These are phyloP conservation scores for Cantharis lateralis DNA, from an alignment of 2,888 invertebrate species.

Conservation along the genomic window DNA sequence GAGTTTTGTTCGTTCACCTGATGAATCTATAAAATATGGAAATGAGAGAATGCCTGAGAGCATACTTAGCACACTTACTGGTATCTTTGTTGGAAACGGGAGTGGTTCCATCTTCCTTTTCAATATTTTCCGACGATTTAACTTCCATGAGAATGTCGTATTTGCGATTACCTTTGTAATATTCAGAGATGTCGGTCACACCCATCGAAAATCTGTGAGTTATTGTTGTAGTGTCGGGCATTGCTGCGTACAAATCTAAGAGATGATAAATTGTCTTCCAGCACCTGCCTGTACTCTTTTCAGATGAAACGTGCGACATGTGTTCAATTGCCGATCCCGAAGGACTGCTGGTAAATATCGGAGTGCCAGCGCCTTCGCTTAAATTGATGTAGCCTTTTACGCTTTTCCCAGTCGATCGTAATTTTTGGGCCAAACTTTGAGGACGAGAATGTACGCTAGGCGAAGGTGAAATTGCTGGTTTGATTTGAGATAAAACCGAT, in stretches of 20 bases:
- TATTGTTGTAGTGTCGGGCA: constrained; percentile 94
- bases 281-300: constrained; percentile 67
- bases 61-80: constrained; percentile 43
- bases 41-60: not conserved
- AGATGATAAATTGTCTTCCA: constrained; percentile 95
- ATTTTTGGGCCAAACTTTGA: constrained; percentile 86
- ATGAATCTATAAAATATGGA: constrained; percentile 53
- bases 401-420: constrained; percentile 82
- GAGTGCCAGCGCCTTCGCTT: constrained; percentile 74
- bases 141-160: constrained; percentile 62
- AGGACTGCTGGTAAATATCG: constrained; percentile 68
- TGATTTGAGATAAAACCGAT: constrained; percentile 49
- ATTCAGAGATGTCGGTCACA: constrained; percentile 70
- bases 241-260: constrained; percentile 89
- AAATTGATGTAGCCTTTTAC: constrained; percentile 85
- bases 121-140: constrained; percentile 62
- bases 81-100: constrained; percentile 21
- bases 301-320: constrained; percentile 56
- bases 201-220: constrained; percentile 75
- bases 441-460: constrained; percentile 68
- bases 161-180: constrained; percentile 66
- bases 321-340: constrained; percentile 63
- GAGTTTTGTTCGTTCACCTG: constrained; percentile 71
- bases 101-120: constrained; percentile 58
- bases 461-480: constrained; percentile 60